Percentiles rank a stretch among this genome's conserved stretches.
Evolutionary conservation across 2,797 vertebrate species (phyloP).

Genomic region (Dendrocincla fuliginosa): DNA sequence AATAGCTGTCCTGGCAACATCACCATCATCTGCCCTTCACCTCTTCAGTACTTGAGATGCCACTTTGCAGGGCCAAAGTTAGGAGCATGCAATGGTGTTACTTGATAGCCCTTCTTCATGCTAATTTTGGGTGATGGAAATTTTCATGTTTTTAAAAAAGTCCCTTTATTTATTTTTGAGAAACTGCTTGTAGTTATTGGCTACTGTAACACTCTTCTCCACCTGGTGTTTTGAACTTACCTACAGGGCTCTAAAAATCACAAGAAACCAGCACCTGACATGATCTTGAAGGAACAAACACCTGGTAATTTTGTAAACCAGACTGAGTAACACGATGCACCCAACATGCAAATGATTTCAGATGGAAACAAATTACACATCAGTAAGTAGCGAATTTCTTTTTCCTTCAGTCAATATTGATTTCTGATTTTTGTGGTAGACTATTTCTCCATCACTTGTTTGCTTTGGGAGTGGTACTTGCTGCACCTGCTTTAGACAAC

Average conservation of each 20-base stretch:
- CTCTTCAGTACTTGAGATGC: neutral
- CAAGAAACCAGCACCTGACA: neutral
- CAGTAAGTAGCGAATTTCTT: constrained; percentile 36
- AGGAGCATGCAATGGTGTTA: neutral
- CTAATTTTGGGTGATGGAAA: constrained; percentile 41
- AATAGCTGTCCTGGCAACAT: constrained; percentile 35
- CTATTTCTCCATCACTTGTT: neutral
- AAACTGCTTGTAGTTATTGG: neutral
- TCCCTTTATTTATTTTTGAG: neutral
- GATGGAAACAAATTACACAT: constrained; percentile 33
- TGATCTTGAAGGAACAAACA: neutral
- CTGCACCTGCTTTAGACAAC: neutral
- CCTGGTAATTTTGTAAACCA: neutral
- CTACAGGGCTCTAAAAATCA: neutral
- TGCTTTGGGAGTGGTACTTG: neutral
- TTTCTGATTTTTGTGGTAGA: neutral
- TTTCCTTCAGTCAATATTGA: neutral
- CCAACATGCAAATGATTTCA: constrained; percentile 15
- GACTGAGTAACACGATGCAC: neutral
- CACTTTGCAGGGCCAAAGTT: neutral
- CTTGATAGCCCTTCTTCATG: neutral
- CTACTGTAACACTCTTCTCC: neutral
- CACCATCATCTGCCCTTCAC: constrained; percentile 43
- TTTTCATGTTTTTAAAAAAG: neutral
- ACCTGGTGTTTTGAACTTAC: neutral